A percentile compares a stretch with the other conserved stretches of the same genome.
These are phyloP conservation scores for Polylopha cassiicola DNA, from an alignment of 2,888 invertebrate species.

Conservation along the genomic window DNA sequence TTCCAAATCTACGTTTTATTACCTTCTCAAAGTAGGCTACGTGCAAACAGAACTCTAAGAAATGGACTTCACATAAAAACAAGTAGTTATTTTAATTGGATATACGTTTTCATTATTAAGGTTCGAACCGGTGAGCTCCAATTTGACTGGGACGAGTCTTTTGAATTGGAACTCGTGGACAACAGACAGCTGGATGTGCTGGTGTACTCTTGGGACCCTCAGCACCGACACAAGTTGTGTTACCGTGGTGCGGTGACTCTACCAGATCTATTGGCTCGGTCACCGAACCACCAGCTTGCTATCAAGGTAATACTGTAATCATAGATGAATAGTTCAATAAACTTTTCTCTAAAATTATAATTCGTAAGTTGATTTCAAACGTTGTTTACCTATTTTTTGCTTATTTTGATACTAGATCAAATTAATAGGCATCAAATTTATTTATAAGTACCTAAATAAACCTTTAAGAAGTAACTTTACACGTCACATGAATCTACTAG, in stretches of 20 bases:
- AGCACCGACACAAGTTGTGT: conserved; percentile 96
- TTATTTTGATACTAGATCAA: no score
- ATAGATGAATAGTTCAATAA: no score
- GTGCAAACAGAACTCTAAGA: no score
- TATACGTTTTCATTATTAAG: conserved; percentile 37
- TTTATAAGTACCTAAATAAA: no score
- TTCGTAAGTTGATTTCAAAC: no score
- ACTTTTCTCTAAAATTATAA: no score
- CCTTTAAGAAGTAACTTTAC: no score
- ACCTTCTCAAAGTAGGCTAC: not conserved
- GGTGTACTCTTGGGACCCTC: conserved; percentile 99
- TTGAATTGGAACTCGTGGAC: conserved; percentile 96
- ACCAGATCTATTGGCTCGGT: conserved; percentile 86
- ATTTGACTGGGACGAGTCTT: conserved; percentile 99
- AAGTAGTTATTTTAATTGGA: not conserved
- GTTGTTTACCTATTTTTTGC: no score
- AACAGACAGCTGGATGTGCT: conserved; percentile 96
- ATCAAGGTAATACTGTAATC: conserved; percentile 82
- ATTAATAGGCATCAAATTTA: no score
- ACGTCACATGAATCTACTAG: no score
- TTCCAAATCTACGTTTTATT: conserved; percentile 1
- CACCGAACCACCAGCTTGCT: conserved; percentile 92
- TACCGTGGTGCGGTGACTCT: conserved; percentile 93
- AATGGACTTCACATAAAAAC: no score
- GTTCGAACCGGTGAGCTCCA: conserved; percentile 95